Evolutionary conservation across 2,888 invertebrate species (phyloP).

Genomic region (Tetranychus piercei): DNA sequence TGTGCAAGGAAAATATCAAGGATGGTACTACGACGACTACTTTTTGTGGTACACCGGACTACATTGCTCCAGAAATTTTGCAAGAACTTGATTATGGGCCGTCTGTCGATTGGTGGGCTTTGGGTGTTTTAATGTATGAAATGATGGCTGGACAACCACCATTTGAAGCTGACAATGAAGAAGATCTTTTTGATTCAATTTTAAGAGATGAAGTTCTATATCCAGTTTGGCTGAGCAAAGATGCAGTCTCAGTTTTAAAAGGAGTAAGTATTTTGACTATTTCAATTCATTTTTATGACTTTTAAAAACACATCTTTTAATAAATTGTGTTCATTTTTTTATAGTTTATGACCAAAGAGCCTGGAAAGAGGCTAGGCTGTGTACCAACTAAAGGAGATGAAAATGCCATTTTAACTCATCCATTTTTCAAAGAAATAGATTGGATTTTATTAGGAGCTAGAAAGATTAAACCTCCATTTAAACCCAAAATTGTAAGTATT

Average conservation of each 20-base stretch:
- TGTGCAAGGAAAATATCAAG: slow-evolving; percentile 92
- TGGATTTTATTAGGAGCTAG: slow-evolving; percentile 83
- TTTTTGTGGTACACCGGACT: slow-evolving; percentile 98
- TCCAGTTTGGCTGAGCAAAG: slow-evolving; percentile 84
- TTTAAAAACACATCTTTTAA: neutral
- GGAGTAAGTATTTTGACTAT: slow-evolving; percentile 36
- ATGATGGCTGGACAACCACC: slow-evolving; percentile 78
- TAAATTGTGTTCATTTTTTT: slow-evolving; percentile 22
- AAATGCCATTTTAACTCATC: slow-evolving; percentile 69
- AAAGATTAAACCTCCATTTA: slow-evolving; percentile 86
- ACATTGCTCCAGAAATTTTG: slow-evolving; percentile 93
- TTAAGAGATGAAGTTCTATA: slow-evolving; percentile 94
- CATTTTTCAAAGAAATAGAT: slow-evolving; percentile 83
- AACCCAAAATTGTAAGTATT: slow-evolving; percentile 77
- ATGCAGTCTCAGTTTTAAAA: slow-evolving; percentile 74
- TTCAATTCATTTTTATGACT: neutral
- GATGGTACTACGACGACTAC: slow-evolving; percentile 79
- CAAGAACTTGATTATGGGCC: slow-evolving; percentile 62
- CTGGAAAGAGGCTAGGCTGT: slow-evolving; percentile 80
- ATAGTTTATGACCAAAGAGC: slow-evolving; percentile 92
- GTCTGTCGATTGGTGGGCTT: slow-evolving; percentile 59
- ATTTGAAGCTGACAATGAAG: slow-evolving; percentile 98
- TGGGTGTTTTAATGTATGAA: slow-evolving; percentile 95
- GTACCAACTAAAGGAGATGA: slow-evolving; percentile 50
- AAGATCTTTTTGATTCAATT: slow-evolving; percentile 95